Evolutionary conservation across 2,113 vertebrate species (phyloP).

Genomic region (Melospiza georgiana): DNA sequence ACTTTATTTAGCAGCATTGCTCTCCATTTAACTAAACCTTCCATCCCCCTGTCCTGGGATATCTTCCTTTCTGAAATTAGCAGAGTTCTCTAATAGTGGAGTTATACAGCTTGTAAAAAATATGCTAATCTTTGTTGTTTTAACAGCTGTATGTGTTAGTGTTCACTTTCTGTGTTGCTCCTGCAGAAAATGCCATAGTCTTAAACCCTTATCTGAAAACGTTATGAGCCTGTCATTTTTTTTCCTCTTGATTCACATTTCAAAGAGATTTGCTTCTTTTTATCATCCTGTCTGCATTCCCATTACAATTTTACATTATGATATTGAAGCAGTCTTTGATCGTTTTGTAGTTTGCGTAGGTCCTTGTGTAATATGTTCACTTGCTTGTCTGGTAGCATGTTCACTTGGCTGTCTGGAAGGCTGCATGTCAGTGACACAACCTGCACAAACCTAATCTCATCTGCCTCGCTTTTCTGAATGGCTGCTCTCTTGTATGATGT

Average conservation of each 20-base stretch:
- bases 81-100: not conserved
- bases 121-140: slow-evolving; percentile 14
- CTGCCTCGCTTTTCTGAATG: slow-evolving; percentile 16
- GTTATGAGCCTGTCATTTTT: slow-evolving; percentile 50
- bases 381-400: slow-evolving; percentile 45
- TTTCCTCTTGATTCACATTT: slow-evolving; percentile 49
- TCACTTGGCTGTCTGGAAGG: slow-evolving; percentile 41
- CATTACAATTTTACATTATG: slow-evolving; percentile 67
- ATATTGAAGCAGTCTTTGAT: slow-evolving; percentile 71
- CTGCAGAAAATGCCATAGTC: not conserved
- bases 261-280: slow-evolving; percentile 69
- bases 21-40: not conserved
- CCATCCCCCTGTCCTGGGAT: not conserved
- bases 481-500: slow-evolving; percentile 40
- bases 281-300: slow-evolving; percentile 62
- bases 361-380: slow-evolving; percentile 46
- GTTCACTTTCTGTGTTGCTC: slow-evolving; percentile 11
- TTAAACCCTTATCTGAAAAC: slow-evolving; percentile 51
- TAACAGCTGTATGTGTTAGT: not conserved
- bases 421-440: slow-evolving; percentile 43
- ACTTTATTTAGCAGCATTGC: not conserved
- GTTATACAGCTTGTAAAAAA: not conserved
- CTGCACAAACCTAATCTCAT: slow-evolving; percentile 13
- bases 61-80: not conserved
- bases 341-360: slow-evolving; percentile 65